phyloP scores from a whole-genome alignment of 1,140 invertebrate species.

The Oncopodura yosiiana region DNA sequence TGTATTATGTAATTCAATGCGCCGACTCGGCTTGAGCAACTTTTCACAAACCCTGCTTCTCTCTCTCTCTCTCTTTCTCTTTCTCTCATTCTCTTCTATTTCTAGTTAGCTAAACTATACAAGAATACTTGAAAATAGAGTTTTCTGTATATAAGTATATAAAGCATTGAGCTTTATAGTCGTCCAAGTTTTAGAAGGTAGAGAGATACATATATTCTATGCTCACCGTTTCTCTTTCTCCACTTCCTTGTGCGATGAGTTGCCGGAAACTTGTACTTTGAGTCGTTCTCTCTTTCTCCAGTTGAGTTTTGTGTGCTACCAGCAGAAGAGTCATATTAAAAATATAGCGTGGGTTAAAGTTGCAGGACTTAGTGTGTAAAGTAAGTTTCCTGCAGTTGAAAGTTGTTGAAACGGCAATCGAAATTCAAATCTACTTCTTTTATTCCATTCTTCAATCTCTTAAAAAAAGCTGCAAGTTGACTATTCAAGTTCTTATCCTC shows the following conservation, averaged over 20 bases:
- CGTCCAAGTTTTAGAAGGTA: too few species aligned
- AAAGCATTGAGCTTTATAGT: neutral
- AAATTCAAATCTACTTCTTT: too few species aligned
- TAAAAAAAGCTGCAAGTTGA: too few species aligned
- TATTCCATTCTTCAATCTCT: neutral
- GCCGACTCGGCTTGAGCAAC: too few species aligned
- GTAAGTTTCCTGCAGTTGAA: neutral
- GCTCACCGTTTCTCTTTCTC: too few species aligned
- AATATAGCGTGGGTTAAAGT: neutral
- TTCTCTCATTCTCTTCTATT: too few species aligned
- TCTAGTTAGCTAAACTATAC: too few species aligned
- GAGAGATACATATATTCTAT: too few species aligned
- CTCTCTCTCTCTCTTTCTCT: neutral
- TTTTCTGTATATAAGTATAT: neutral
- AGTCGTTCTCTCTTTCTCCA: constrained; percentile 12
- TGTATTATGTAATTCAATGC: too few species aligned
- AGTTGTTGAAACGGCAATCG: neutral
- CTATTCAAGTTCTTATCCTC: too few species aligned
- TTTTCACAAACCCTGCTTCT: neutral
- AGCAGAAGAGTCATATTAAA: neutral
- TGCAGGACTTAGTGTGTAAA: neutral
- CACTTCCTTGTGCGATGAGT: constrained; percentile 28
- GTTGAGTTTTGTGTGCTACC: neutral
- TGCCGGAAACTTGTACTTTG: constrained; percentile 27
- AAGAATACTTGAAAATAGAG: too few species aligned